Percentiles rank a stretch among this genome's conserved stretches.
Evolutionary conservation across 2,113 vertebrate species (phyloP).

Genomic region (Tauraco erythrolophus): DNA sequence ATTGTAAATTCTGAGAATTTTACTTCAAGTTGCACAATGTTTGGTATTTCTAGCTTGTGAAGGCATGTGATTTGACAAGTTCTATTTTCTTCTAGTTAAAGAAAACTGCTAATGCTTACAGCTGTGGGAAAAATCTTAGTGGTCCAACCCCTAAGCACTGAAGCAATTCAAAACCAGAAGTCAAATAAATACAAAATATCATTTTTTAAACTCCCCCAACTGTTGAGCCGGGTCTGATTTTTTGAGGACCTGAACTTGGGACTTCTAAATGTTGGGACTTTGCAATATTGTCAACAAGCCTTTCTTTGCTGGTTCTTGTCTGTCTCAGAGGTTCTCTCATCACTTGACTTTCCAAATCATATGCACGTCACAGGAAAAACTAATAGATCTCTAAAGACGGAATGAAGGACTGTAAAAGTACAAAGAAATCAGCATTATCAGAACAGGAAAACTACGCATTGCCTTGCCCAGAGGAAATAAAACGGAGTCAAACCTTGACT

Average conservation of each 20-base stretch:
- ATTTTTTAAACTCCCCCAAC: not conserved
- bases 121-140: not conserved
- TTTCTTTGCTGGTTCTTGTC: not conserved
- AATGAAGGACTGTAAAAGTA: not conserved
- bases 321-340: not conserved
- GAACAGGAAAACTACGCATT: not conserved
- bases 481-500: not conserved
- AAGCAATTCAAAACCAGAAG: not conserved
- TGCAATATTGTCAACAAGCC: not conserved
- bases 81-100: not conserved
- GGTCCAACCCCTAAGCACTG: not conserved
- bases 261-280: not conserved
- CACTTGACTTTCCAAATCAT: not conserved
- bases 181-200: not conserved
- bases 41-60: not conserved
- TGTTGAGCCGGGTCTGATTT: not conserved
- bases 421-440: not conserved
- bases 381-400: not conserved
- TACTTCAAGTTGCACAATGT: not conserved
- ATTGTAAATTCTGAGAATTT: not conserved
- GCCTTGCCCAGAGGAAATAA: not conserved
- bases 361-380: not conserved
- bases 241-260: not conserved
- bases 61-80: not conserved
- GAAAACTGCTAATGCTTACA: not conserved